Base-by-base conservation (phyloP, 2,888 invertebrate species). In the Macrophya annulata region DNA sequence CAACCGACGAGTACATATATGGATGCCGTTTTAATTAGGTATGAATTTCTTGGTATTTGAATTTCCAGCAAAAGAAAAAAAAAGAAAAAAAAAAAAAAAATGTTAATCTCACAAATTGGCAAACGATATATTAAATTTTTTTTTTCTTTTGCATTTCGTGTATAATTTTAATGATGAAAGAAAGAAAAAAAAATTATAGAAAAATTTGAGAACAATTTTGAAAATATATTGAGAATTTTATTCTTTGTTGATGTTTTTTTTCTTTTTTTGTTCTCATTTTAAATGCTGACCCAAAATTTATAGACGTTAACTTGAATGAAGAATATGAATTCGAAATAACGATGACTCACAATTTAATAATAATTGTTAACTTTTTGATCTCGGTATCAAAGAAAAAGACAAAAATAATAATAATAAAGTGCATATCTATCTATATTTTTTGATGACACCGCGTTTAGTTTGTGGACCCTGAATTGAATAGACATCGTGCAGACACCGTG, bases 401-500 rank as follows among this genome's bases (percentile, higher is more conserved):
- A n/a, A n/a, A n/a, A n/a, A n/a, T n/a, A n/a, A n/a, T n/a, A n/a
- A n/a, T n/a, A n/a, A n/a, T n/a, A 17, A 72, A 17, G 43, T 17
- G 45, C 12, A 72, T 15, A 72, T 21, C 8, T 15, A 72, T 21
- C 8, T 43, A 45, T 74, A n/a, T 21, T 74, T 21, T 74, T 21
- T 21, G 74, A 74, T 45, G 74, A 74, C 74, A 5, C 45, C n/a
- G 21, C 21, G 25, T 17, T 31, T 31, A n/a, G n/a, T 25, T 40
- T 31, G n/a, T n/a, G 5, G 4, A 21, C 25, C 15, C 48, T 25
- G 76, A 48, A 76, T 76, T 76, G 77, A 51, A 48, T n/a, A 77
- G 51, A 77, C 48, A 51, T 17, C 25, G 15, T 62, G 81, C 81
- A 62, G 59, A 81, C 43, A 81, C 62, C 12, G 43, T 59, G 81